phyloP scores from a whole-genome alignment of 2,797 vertebrate genomes.

The Spondyliosoma cantharus region DNA sequence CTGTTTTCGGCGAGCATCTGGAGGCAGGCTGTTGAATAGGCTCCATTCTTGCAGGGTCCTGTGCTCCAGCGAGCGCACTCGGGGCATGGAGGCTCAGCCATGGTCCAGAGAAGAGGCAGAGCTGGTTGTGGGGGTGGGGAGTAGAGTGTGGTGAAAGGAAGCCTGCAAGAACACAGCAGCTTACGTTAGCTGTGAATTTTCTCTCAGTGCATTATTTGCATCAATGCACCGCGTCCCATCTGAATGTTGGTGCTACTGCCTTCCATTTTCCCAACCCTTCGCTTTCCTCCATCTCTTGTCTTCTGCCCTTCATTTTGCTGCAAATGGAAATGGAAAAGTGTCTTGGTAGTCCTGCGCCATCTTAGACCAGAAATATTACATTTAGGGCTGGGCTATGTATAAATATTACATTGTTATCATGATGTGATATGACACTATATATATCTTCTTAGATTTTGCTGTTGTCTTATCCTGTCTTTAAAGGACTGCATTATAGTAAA shows the following conservation, averaged over 20 bases:
- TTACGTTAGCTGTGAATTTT: conserved; percentile 22
- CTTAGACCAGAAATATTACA: background rate
- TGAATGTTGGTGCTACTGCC: conserved; percentile 25
- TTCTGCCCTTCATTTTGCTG: background rate
- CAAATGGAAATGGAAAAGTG: conserved; percentile 13
- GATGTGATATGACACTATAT: too few species aligned
- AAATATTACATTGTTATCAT: too few species aligned
- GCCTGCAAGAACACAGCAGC: conserved; percentile 32
- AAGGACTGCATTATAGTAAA: too few species aligned
- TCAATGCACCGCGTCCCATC: background rate
- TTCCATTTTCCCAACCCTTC: conserved; percentile 22
- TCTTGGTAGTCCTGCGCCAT: conserved; percentile 45
- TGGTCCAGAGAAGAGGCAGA: conserved; percentile 44
- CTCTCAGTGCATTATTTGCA: conserved; percentile 14
- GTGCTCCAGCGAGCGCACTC: conserved; percentile 78
- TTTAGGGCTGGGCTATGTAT: too few species aligned
- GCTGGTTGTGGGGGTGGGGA: conserved; percentile 50
- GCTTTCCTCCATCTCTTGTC: conserved; percentile 25
- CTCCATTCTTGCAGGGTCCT: conserved; percentile 79
- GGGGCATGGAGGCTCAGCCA: conserved; percentile 58
- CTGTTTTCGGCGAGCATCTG: conserved; percentile 82
- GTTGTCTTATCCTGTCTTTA: too few species aligned
- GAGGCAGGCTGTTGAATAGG: conserved; percentile 83
- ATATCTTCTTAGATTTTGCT: too few species aligned
- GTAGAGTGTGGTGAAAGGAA: conserved; percentile 32